Conservation (phyloP, 2,113 vertebrate species). For the Periophthalmus modestus region DNA sequence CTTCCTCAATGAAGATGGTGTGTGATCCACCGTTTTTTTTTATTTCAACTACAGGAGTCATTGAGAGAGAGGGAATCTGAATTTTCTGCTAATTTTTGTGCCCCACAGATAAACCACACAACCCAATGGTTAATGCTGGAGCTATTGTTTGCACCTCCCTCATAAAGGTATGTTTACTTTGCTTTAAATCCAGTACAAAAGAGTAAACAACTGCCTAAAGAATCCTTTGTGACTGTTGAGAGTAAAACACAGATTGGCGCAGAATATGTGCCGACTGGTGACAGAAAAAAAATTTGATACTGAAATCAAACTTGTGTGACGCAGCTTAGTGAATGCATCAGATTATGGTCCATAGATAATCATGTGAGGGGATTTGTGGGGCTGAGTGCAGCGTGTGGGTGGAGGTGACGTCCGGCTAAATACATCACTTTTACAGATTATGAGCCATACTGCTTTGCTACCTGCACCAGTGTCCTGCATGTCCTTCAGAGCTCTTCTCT, state of each 20-base stretch:
- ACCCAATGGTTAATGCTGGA: conserved; percentile 99
- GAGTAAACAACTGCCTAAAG: background rate
- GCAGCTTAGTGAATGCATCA: conserved; percentile 43
- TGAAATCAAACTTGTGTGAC: conserved; percentile 18
- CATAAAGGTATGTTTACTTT: conserved; percentile 86
- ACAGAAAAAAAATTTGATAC: conserved; percentile 19
- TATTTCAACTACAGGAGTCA: background rate
- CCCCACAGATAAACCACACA: conserved; percentile 92
- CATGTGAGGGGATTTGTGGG: conserved; percentile 60
- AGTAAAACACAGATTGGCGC: background rate
- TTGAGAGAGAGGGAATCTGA: background rate
- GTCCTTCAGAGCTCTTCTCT: conserved; percentile 9
- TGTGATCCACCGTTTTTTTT: conserved; percentile 41
- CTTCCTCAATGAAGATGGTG: conserved; percentile 97
- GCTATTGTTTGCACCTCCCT: conserved; percentile 97
- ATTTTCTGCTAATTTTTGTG: background rate
- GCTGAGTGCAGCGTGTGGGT: conserved; percentile 10
- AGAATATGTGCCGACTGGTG: background rate
- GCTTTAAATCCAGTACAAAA: background rate
- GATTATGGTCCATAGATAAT: conserved; percentile 68
- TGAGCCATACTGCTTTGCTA: conserved; percentile 14
- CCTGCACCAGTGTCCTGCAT: conserved; percentile 11
- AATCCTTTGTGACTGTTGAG: background rate
- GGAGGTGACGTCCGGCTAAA: conserved; percentile 9
- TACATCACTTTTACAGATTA: conserved; percentile 18